These are phyloP conservation scores for Eustalomyia histrio DNA, from an alignment of 2,888 invertebrate species.

Conservation along the genomic window DNA sequence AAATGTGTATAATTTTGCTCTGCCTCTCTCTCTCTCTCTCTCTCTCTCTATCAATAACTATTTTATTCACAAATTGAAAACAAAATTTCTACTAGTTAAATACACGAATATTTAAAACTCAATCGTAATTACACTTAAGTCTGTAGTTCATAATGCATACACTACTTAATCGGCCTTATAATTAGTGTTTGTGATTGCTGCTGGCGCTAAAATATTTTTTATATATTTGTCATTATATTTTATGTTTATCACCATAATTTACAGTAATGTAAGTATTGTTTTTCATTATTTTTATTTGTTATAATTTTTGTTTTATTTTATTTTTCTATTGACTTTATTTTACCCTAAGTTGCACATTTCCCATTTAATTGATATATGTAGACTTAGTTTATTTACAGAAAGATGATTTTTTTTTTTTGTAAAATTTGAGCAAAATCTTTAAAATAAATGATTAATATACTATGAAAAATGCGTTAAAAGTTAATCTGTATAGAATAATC, in stretches of 20 bases:
- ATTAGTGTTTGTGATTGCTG: conserved; percentile 50
- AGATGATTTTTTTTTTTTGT: conserved; percentile 5
- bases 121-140: conserved; percentile 44
- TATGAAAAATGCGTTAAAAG: too few relatives aligned
- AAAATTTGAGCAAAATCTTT: conserved; percentile 52
- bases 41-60: conserved; percentile 29
- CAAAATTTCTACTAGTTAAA: conserved; percentile 29
- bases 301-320: conserved; percentile 37
- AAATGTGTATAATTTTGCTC: neutral
- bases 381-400: conserved; percentile 18
- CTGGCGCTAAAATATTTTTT: conserved; percentile 48
- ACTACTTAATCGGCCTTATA: conserved; percentile 38
- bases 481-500: too few relatives aligned
- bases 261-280: conserved; percentile 51
- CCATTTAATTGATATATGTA: conserved; percentile 27
- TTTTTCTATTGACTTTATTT: conserved; percentile 34
- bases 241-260: conserved; percentile 40
- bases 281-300: conserved; percentile 51
- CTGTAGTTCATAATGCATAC: conserved; percentile 64
- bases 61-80: conserved; percentile 60
- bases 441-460: conserved; percentile 37
- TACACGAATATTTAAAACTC: conserved; percentile 53
- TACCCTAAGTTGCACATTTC: conserved; percentile 35
- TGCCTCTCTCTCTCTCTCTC: conserved; percentile 6
- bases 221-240: conserved; percentile 48